Conservation (phyloP, 2,797 vertebrate genomes). For the Sitta carolinensis region DNA sequence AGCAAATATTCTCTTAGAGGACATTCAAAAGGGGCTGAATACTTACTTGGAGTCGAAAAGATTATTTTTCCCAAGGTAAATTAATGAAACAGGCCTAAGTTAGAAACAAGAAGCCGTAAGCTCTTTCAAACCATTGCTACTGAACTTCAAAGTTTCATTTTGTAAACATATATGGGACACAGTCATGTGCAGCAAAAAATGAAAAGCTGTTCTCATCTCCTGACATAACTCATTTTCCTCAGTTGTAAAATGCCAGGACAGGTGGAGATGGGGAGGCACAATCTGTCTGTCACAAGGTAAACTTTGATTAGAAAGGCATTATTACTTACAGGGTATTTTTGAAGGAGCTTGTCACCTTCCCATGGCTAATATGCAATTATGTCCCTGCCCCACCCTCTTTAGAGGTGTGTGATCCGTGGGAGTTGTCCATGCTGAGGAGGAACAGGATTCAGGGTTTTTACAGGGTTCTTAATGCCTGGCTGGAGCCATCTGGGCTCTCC, state of each 20-base stretch:
- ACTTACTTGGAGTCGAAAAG: conserved; percentile 92
- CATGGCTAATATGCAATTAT: neutral
- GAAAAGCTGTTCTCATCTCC: neutral
- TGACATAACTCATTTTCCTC: neutral
- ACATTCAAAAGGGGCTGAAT: conserved; percentile 91
- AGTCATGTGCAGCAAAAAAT: neutral
- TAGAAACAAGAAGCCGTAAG: neutral
- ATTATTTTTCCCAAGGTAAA: conserved; percentile 92
- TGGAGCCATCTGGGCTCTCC: neutral
- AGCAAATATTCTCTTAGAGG: conserved; percentile 86
- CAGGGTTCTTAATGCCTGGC: neutral
- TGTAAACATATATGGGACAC: neutral
- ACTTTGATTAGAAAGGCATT: neutral
- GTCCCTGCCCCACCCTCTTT: neutral
- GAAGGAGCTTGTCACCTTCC: neutral
- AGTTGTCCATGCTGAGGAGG: neutral
- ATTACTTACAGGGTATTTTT: neutral
- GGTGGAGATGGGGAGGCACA: neutral
- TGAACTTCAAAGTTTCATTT: neutral
- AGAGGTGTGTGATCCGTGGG: neutral
- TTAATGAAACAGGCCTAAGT: neutral
- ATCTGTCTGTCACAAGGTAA: neutral
- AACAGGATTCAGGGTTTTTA: neutral
- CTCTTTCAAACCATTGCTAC: neutral
- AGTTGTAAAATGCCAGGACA: neutral